These are phyloP conservation scores for Stictonetta naevosa DNA, from an alignment of 2,113 vertebrate species.

Conservation along the genomic window DNA sequence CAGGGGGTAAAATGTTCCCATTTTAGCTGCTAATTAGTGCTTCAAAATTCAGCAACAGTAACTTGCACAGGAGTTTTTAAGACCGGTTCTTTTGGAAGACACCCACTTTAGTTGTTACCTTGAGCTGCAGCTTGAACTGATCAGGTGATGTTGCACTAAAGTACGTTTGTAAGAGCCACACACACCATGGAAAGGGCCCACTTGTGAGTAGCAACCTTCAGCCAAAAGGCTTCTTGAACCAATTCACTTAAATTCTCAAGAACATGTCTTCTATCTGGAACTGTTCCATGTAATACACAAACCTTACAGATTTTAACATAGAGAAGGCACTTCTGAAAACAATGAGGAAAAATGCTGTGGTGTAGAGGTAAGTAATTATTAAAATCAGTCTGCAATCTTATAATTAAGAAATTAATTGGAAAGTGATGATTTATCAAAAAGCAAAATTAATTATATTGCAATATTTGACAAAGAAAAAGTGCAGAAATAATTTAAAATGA, in stretches of 20 bases:
- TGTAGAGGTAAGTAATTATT: not conserved
- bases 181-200: not conserved
- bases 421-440: not conserved
- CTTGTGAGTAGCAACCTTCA: accelerated
- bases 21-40: not conserved
- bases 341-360: not conserved
- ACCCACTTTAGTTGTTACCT: accelerated
- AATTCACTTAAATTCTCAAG: not conserved
- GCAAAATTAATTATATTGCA: not conserved
- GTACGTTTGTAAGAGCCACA: accelerated
- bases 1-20: not conserved
- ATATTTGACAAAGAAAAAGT: not conserved
- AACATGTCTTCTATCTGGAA: not conserved
- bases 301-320: not conserved
- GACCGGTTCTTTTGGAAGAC: not conserved
- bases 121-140: not conserved
- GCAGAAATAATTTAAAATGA: not conserved
- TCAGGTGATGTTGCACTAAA: not conserved
- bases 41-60: not conserved
- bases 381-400: not conserved
- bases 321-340: not conserved
- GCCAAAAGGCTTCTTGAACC: not conserved
- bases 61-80: not conserved
- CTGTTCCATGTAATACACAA: not conserved
- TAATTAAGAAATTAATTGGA: not conserved